A percentile compares a stretch with the other conserved stretches of the same genome.
These are phyloP conservation scores for Esox lucius DNA, from an alignment of 2,797 vertebrate genomes.

Conservation along the genomic window DNA sequence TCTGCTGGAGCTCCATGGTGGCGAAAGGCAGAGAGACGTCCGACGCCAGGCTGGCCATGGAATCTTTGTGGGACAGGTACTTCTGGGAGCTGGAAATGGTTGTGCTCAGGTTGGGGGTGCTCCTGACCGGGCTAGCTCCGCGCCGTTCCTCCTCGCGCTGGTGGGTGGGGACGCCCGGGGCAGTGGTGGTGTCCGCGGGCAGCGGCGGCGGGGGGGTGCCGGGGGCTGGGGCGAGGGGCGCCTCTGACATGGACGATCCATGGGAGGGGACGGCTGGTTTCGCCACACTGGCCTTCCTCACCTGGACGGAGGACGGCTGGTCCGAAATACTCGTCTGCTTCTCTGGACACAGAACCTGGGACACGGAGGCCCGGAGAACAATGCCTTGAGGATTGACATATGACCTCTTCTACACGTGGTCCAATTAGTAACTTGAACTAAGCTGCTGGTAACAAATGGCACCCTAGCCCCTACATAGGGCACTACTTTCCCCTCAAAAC, in stretches of 20 bases:
- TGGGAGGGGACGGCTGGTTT: constrained; percentile 56
- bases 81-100: constrained; percentile 80
- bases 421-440: background rate
- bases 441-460: background rate
- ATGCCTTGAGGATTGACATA: background rate
- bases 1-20: constrained; percentile 88
- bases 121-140: constrained; percentile 72
- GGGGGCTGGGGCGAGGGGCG: constrained; percentile 53
- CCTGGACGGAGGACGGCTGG: constrained; percentile 85
- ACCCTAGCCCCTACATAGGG: background rate
- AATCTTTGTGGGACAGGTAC: constrained; percentile 83
- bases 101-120: constrained; percentile 77
- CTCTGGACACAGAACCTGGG: constrained; percentile 87
- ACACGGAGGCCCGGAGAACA: background rate
- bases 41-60: constrained; percentile 92
- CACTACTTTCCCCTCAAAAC: background rate
- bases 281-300: constrained; percentile 82
- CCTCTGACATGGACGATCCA: constrained; percentile 52
- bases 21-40: constrained; percentile 91
- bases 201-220: constrained; percentile 38
- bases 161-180: constrained; percentile 62
- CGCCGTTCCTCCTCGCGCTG: constrained; percentile 58
- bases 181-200: constrained; percentile 45
- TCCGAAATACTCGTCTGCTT: constrained; percentile 78
- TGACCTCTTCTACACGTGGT: background rate